Evolutionary conservation across 2,113 vertebrate species (phyloP).

Genomic region (Symphodus melops): DNA sequence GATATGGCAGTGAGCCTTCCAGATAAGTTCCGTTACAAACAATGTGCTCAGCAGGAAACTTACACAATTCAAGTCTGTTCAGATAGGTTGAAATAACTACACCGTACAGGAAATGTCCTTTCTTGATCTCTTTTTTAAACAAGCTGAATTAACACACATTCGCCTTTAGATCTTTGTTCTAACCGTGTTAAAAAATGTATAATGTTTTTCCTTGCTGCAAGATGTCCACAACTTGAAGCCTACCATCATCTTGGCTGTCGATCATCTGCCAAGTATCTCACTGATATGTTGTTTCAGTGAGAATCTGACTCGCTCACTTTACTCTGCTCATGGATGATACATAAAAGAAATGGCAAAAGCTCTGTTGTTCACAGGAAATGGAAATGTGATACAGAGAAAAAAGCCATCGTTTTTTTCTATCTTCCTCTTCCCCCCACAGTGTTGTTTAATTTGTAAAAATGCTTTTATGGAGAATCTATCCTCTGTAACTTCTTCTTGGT

Average conservation of each 20-base stretch:
- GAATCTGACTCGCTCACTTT: slow-evolving; percentile 17
- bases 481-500: slow-evolving; percentile 10
- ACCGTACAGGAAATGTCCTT: not conserved
- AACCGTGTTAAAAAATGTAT: not conserved
- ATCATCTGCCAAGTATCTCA: slow-evolving; percentile 26
- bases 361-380: slow-evolving; percentile 14
- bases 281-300: slow-evolving; percentile 18
- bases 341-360: slow-evolving; percentile 19
- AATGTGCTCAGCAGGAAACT: slow-evolving; percentile 37
- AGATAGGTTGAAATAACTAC: not conserved
- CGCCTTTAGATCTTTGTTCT: not conserved
- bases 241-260: slow-evolving; percentile 13
- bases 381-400: slow-evolving; percentile 12
- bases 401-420: not conserved
- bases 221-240: slow-evolving; percentile 17
- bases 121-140: not conserved
- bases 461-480: slow-evolving; percentile 1
- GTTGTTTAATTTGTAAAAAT: slow-evolving; percentile 27
- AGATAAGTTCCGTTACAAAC: slow-evolving; percentile 43
- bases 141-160: not conserved
- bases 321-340: slow-evolving; percentile 33
- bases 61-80: slow-evolving; percentile 17
- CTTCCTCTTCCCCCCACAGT: not conserved
- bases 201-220: not conserved
- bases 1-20: slow-evolving; percentile 36